Conservation (phyloP, 2,113 vertebrate species). For the Siniperca chuatsi region DNA sequence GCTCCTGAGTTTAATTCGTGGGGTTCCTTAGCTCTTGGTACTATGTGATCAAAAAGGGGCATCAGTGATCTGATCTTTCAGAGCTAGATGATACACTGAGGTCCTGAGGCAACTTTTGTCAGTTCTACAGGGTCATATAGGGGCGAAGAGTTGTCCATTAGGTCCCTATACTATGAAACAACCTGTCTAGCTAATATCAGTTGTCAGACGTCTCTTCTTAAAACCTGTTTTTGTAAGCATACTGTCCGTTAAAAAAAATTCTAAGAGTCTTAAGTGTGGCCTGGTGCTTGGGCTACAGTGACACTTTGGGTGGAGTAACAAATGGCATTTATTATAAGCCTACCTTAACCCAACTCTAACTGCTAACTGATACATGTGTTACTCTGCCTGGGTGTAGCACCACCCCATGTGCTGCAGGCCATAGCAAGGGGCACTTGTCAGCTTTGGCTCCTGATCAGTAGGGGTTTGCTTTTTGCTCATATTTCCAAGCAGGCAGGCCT, state of each 20-base stretch:
- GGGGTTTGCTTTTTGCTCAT: conserved; percentile 29
- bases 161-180: neutral
- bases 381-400: neutral
- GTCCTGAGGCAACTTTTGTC: neutral
- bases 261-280: neutral
- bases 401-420: neutral
- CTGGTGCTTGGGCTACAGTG: neutral
- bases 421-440: conserved; percentile 32
- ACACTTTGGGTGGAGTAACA: conserved; percentile 4
- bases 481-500: conserved; percentile 20
- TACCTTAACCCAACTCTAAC: neutral
- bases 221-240: neutral
- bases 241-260: neutral
- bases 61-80: neutral
- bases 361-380: neutral
- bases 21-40: neutral
- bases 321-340: neutral
- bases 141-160: neutral
- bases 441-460: conserved; percentile 22
- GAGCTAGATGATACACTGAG: neutral
- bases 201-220: neutral
- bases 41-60: neutral
- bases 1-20: neutral
- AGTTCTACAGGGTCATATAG: neutral
- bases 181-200: neutral